Evolutionary conservation across 1,140 invertebrate genomes (phyloP), one percentile per base, ranked within the genome.

Genomic region (Anastrepha ludens): DNA sequence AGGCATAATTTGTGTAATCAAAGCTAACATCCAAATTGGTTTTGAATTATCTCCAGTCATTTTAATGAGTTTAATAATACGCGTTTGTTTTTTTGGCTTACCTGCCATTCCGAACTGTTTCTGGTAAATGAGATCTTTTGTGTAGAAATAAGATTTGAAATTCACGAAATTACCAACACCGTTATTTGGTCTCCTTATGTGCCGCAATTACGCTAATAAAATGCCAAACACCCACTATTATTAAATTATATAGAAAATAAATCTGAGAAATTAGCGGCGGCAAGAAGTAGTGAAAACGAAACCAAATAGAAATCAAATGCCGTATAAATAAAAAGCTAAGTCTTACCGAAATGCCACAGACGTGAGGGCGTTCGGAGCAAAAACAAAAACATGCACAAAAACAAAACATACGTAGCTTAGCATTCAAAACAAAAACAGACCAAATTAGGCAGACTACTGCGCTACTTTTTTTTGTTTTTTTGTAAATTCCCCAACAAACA

Each of bases 221-320:
- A 47, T 44, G 67, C 11, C 67, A 44, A 74, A 74, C 67, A 74
- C 67, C 67, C 67, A 74, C 67, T 74, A 74, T 74, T 74, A 74
- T 74, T 74, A 74, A 74, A 74, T 74, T 74, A 74, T 47, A 74
- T 47, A 41, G 13, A 41, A 74, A 74, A 74, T 74, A 74, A 74
- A 74, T 74, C 41, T 4, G 13, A 47, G 11, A 11, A 15, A 74
- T 17, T 5, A 74, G 17, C 15, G 39, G 39, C 41, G 44, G 5
- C 11, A 74, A 47, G 4, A 17, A 6, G 15, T n/a, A 47, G 0
- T 17, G 7, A 5, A 62, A 11, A 55, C 50, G 50, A 55, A 55
- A 55, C 50, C 17, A 74, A 74, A 74, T 5, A 74, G 39, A 74
- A 4, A n/a, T 74, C 67, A 44, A 47, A 44, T 55, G 50, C 11